Conservation (phyloP, 2,113 vertebrate genomes). For the Morone saxatilis region DNA sequence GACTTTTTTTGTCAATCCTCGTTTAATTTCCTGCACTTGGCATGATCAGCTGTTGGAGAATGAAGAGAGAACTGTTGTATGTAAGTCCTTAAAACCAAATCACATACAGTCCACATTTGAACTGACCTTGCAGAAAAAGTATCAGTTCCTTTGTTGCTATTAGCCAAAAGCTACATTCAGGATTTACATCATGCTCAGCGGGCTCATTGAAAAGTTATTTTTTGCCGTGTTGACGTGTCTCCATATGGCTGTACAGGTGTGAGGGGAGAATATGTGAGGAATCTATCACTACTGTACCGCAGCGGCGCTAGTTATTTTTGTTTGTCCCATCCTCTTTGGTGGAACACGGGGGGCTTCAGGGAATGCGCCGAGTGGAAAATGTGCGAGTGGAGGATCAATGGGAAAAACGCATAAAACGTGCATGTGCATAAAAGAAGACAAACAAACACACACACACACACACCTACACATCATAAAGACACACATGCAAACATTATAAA, state of each 20-base stretch:
- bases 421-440: constrained; percentile 62
- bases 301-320: constrained; percentile 65
- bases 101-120: constrained; percentile 1
- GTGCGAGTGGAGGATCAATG: constrained; percentile 64
- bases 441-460: constrained; percentile 23
- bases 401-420: constrained; percentile 38
- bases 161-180: constrained; percentile 32
- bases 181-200: constrained; percentile 27
- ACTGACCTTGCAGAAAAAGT: not conserved
- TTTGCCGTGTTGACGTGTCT: constrained; percentile 62
- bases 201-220: constrained; percentile 68
- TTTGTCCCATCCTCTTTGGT: constrained; percentile 68
- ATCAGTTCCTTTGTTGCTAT: constrained; percentile 6
- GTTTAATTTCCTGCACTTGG: constrained; percentile 18
- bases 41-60: not conserved
- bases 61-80: not conserved
- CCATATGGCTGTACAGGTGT: constrained; percentile 80
- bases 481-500: constrained; percentile 74
- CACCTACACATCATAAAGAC: constrained; percentile 46
- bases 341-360: constrained; percentile 50
- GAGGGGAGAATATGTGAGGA: constrained; percentile 64
- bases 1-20: constrained; percentile 56
- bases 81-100: not conserved
- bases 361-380: constrained; percentile 62
- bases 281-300: constrained; percentile 63